Conservation (phyloP, 2,113 vertebrate genomes). For the Aegithalos caudatus region DNA sequence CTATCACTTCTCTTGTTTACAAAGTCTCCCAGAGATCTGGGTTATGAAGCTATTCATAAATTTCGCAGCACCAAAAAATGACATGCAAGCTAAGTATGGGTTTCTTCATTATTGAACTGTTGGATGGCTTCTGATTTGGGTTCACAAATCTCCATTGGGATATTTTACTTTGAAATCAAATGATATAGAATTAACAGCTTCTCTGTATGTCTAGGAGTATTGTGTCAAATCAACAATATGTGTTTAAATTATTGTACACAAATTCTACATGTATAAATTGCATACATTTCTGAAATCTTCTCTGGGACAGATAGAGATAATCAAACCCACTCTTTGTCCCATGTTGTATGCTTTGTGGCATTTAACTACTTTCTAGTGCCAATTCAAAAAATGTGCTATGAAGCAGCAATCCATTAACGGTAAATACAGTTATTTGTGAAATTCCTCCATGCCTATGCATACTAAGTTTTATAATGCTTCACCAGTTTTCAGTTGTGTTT, state of each 20-base stretch:
- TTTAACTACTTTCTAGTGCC: neutral
- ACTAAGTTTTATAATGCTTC: neutral
- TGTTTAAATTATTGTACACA: neutral
- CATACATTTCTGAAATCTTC: neutral
- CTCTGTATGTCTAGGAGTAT: neutral
- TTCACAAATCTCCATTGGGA: neutral
- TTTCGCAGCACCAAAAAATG: neutral
- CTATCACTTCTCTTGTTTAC: neutral
- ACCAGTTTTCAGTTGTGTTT: neutral
- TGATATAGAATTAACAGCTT: neutral
- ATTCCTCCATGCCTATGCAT: neutral
- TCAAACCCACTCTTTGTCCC: neutral
- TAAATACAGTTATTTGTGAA: neutral
- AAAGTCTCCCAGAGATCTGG: neutral
- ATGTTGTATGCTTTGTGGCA: neutral
- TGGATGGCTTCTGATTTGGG: neutral
- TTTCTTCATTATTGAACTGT: neutral
- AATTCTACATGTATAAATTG: neutral
- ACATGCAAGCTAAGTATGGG: fast-evolving
- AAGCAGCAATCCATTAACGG: neutral
- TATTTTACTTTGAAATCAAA: neutral
- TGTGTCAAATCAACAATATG: neutral
- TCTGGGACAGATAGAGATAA: neutral
- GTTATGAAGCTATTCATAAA: neutral
- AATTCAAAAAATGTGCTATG: neutral